Percentiles rank a stretch among this genome's conserved stretches.
phyloP scores from a whole-genome alignment of 2,888 invertebrate genomes.

The Alloplasta piceator region DNA sequence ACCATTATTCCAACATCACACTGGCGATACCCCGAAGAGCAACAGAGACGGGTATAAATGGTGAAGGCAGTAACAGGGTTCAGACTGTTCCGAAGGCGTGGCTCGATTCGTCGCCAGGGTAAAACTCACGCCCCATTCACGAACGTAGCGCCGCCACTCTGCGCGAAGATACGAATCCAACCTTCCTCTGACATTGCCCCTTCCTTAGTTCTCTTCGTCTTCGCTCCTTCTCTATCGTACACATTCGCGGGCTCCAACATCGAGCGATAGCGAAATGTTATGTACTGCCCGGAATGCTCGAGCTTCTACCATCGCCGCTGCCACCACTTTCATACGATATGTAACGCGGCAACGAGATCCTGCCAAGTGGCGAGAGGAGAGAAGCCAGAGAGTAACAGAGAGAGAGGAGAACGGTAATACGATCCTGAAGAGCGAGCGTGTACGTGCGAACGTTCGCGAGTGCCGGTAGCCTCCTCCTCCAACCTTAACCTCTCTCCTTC shows the following conservation, averaged over 20 bases:
- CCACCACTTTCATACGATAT: constrained; percentile 41
- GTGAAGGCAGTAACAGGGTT: no score
- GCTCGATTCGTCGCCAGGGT: no score
- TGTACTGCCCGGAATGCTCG: constrained; percentile 57
- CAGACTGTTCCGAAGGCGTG: no score
- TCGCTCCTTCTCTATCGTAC: constrained; percentile 28
- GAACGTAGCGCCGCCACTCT: no score
- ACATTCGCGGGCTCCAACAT: constrained; percentile 43
- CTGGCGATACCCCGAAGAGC: no score
- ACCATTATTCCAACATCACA: neutral
- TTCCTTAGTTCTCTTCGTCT: constrained; percentile 19
- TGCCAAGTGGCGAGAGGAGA: constrained; percentile 45
- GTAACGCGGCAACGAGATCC: constrained; percentile 55
- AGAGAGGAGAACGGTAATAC: constrained; percentile 17
- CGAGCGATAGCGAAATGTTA: constrained; percentile 45
- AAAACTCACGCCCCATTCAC: no score
- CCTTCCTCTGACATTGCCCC: neutral
- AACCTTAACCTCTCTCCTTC: constrained; percentile 14
- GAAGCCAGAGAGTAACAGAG: constrained; percentile 33
- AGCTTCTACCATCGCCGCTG: constrained; percentile 27
- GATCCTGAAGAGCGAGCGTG: constrained; percentile 61
- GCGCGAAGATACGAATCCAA: no score
- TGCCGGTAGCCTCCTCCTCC: constrained; percentile 65
- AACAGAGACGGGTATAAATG: no score
- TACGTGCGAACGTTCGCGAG: constrained; percentile 71